phyloP scores from a whole-genome alignment of 1,140 invertebrate genomes.

The Drosophila miranda region DNA sequence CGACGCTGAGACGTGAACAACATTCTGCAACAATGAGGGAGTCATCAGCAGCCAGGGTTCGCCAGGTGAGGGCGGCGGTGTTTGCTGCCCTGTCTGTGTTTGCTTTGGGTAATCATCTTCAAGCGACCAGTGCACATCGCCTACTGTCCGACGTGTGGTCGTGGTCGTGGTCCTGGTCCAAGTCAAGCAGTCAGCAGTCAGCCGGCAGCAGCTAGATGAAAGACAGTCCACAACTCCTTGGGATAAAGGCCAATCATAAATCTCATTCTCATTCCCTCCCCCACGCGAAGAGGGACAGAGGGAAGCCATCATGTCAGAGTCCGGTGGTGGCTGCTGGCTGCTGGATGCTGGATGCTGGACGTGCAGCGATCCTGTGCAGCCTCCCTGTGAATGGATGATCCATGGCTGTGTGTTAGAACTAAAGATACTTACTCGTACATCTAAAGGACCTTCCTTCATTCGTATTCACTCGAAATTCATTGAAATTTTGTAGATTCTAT shows the following conservation, averaged over 20 bases:
- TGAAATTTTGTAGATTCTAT: too few relatives aligned
- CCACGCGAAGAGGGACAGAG: too few relatives aligned
- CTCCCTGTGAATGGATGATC: too few relatives aligned
- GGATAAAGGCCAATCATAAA: constrained; percentile 46
- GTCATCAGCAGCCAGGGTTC: constrained; percentile 12
- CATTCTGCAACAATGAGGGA: constrained; percentile 65
- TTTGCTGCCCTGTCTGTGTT: constrained; percentile 74
- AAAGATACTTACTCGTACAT: too few relatives aligned
- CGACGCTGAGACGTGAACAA: constrained; percentile 26
- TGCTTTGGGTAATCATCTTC: constrained; percentile 77
- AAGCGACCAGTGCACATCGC: constrained; percentile 34
- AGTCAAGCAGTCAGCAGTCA: constrained; percentile 34
- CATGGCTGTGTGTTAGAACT: too few relatives aligned
- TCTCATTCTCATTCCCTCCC: constrained; percentile 23
- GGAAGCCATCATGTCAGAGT: too few relatives aligned
- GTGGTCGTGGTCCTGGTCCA: not conserved
- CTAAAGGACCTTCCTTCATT: not conserved
- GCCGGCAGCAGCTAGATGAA: constrained; percentile 14
- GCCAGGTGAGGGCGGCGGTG: constrained; percentile 18
- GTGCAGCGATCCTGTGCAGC: too few relatives aligned
- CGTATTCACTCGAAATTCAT: not conserved
- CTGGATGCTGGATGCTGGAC: too few relatives aligned
- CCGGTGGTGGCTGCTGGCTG: too few relatives aligned
- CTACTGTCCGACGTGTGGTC: constrained; percentile 3
- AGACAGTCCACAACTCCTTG: constrained; percentile 16